Conservation (phyloP, 2,888 invertebrate genomes). For the Mythimna lalbum region DNA sequence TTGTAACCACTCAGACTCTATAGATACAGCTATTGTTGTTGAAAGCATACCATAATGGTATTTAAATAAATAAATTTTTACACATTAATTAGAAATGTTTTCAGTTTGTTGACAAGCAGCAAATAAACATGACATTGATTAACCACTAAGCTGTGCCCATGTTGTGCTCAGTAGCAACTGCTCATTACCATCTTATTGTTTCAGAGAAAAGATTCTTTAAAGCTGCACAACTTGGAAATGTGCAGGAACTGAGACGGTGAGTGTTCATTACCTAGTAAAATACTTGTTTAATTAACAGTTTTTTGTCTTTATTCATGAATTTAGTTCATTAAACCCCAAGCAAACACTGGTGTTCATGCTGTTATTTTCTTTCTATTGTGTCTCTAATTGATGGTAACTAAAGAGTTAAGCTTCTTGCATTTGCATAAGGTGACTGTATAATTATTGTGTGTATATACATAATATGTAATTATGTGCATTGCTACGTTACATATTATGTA, state of each 20-base stretch:
- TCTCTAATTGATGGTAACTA: too few species aligned
- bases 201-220: conserved; percentile 85
- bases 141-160: neutral
- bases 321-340: too few species aligned
- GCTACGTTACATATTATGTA: too few species aligned
- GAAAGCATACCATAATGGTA: neutral
- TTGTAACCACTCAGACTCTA: too few species aligned
- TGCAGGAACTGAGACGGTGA: conserved; percentile 82
- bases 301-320: too few species aligned
- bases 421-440: too few species aligned
- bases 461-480: too few species aligned
- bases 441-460: too few species aligned
- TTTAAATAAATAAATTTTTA: too few species aligned
- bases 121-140: neutral
- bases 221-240: conserved; percentile 83
- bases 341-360: too few species aligned
- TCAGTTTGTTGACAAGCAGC: neutral
- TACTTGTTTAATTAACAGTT: too few species aligned
- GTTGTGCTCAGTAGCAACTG: neutral
- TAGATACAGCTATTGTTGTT: neutral
- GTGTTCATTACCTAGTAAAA: conserved; percentile 35
- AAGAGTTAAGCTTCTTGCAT: neutral
- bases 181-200: conserved; percentile 55
- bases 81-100: neutral
- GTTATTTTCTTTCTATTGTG: too few species aligned